Evolutionary conservation across 2,113 vertebrate genomes (phyloP), one percentile per base, ranked within the genome.

Genomic region (Genyomyrus donnyi): DNA sequence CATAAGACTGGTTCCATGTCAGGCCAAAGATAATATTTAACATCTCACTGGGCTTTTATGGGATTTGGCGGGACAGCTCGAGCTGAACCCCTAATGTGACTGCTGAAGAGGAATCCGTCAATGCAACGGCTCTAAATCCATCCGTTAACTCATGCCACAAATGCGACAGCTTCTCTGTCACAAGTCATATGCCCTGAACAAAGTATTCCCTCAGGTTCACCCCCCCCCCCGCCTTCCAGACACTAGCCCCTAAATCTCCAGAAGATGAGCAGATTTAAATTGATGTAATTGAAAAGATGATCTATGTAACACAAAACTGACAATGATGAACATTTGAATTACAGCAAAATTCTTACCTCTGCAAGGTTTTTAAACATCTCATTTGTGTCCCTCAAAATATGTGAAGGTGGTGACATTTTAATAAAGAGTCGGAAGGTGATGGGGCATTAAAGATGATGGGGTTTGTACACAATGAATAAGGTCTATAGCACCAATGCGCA

Each of bases 1-100:
- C 52, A 45, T 39, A 56, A 62, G 31, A 46, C n/a, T 62, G 87
- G 35, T 21, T 42, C 87, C 87, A 45, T 45, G 56, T 88, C 35
- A 62, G 52, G 31, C 21, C 52, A 88, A 88, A 62, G 39, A 62
- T 62, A 62, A 88, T 88, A 88, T 88, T 88, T 88, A 62, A 88
- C 31, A 58, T 88, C 87, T 58, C 53, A 31, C 87, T 53, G 48
- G 27, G 50, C 50, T 87, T 56, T 87, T 87, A 88, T 42, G 52
- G 42, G 56, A 62, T 62, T 39, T 45, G 56, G 52, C 39, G 10
- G 53, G 53, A 15, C 42, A n/a, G 42, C 56, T 24, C 9, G 11
- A 62, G 52, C 39, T 66, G 39, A 88, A 27, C 85, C 85, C n/a
- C 15, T 35, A 53, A 53, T 49, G 48, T 21, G 85, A 87, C 50